Percentiles rank a stretch among this genome's conserved stretches.
phyloP scores from a whole-genome alignment of 2,113 vertebrate genomes.

The Rhizomys pruinosus region DNA sequence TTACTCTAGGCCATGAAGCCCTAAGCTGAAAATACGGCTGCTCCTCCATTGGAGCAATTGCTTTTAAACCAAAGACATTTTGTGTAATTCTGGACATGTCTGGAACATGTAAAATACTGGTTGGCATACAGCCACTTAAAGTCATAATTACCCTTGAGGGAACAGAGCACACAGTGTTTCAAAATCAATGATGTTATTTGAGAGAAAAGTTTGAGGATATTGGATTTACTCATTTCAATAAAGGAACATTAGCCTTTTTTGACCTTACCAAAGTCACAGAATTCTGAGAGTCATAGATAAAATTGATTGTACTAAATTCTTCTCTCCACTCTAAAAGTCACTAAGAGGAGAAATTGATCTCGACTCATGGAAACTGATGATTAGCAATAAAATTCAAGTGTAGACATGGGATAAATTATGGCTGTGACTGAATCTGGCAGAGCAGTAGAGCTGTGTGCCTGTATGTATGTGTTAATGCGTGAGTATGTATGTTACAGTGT shows the following conservation, averaged over 20 bases:
- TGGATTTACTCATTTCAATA: slow-evolving; percentile 75
- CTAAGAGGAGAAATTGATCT: slow-evolving; percentile 57
- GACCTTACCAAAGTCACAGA: slow-evolving; percentile 64
- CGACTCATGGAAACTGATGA: slow-evolving; percentile 40
- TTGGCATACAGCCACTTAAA: slow-evolving; percentile 44
- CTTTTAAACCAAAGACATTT: slow-evolving; percentile 28
- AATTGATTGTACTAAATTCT: slow-evolving; percentile 74
- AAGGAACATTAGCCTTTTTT: slow-evolving; percentile 65
- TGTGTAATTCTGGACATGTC: slow-evolving; percentile 58
- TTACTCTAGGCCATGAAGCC: background rate
- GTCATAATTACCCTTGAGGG: slow-evolving; percentile 67
- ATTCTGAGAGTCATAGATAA: slow-evolving; percentile 70
- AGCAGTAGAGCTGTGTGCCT: background rate
- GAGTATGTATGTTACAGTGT: background rate
- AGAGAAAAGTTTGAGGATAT: slow-evolving; percentile 68
- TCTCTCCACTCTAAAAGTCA: slow-evolving; percentile 51
- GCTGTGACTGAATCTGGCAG: background rate
- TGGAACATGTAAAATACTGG: slow-evolving; percentile 43
- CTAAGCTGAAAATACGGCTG: background rate
- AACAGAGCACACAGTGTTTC: slow-evolving; percentile 27
- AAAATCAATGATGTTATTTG: slow-evolving; percentile 71
- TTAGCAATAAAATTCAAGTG: slow-evolving; percentile 51
- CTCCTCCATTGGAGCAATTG: background rate
- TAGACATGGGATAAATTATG: slow-evolving; percentile 32
- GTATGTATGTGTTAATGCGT: background rate